Evolutionary conservation across 2,113 vertebrate genomes (phyloP).

Genomic region (Nyctereutes procyonoides): DNA sequence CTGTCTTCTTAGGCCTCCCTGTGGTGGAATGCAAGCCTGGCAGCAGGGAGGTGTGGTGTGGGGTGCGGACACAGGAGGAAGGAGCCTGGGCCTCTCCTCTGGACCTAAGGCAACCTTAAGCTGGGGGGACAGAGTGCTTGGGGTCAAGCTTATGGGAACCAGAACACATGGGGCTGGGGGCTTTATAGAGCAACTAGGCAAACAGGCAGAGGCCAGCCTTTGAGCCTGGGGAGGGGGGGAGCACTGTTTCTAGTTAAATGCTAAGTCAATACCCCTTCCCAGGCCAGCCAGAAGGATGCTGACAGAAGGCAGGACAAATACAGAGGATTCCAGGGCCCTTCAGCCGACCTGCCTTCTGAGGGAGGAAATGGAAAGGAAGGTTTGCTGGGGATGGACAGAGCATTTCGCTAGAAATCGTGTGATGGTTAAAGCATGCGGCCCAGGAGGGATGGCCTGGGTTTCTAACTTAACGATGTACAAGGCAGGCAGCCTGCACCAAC

Average conservation of each 20-base stretch:
- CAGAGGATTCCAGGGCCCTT: neutral
- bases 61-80: neutral
- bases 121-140: neutral
- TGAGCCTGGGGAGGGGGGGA: neutral
- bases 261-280: too few relatives aligned
- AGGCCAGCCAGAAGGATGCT: neutral
- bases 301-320: neutral
- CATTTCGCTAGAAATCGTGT: neutral
- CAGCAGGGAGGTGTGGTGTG: neutral
- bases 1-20: neutral
- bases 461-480: neutral
- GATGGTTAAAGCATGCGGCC: neutral
- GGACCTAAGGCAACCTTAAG: neutral
- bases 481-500: neutral
- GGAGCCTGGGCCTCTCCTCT: neutral
- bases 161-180: neutral
- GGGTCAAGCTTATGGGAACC: neutral
- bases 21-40: neutral
- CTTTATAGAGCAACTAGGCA: neutral
- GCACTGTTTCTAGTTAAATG: neutral
- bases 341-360: neutral
- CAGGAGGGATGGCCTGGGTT: neutral
- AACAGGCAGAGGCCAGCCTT: neutral
- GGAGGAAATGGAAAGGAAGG: neutral
- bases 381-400: neutral